phyloP scores from a whole-genome alignment of 1,140 invertebrate species.

The Drosophila biarmipes region DNA sequence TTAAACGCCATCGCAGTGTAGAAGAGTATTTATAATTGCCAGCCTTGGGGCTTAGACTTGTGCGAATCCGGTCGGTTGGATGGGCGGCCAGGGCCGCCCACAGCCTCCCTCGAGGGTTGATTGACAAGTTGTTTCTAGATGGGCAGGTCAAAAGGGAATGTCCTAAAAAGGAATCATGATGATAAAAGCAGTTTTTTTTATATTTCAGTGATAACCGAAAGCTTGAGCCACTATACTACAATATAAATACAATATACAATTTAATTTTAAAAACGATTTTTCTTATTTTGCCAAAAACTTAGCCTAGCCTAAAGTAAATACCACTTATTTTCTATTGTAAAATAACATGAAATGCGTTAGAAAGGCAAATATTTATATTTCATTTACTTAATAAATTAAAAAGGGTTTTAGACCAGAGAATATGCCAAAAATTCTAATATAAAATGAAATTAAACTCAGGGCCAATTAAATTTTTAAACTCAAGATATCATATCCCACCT shows the following conservation, averaged over 20 bases:
- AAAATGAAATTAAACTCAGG: background rate
- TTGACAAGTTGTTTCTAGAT: constrained; percentile 17
- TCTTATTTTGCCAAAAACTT: too few relatives aligned
- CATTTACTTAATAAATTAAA: background rate
- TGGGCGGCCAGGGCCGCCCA: constrained; percentile 2
- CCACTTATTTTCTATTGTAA: too few relatives aligned
- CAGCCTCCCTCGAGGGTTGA: constrained; percentile 5
- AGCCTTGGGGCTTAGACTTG: constrained; percentile 40
- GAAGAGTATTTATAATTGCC: constrained; percentile 68
- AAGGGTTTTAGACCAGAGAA: too few relatives aligned
- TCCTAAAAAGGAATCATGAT: too few relatives aligned
- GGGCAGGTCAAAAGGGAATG: background rate
- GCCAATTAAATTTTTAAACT: background rate
- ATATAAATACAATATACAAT: too few relatives aligned
- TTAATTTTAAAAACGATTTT: too few relatives aligned
- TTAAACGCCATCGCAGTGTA: constrained; percentile 43
- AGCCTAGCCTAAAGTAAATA: too few relatives aligned
- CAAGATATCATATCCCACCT: constrained; percentile 13
- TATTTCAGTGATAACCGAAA: too few relatives aligned
- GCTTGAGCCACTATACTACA: too few relatives aligned
- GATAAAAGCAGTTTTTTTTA: too few relatives aligned
- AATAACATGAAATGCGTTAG: too few relatives aligned
- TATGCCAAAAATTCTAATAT: background rate
- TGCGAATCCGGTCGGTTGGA: constrained; percentile 33
- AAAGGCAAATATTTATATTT: too few relatives aligned